Percentiles rank a stretch among this genome's conserved stretches.
Conservation (phyloP, 2,888 invertebrate species). For the Thysanoteuthis rhombus region DNA sequence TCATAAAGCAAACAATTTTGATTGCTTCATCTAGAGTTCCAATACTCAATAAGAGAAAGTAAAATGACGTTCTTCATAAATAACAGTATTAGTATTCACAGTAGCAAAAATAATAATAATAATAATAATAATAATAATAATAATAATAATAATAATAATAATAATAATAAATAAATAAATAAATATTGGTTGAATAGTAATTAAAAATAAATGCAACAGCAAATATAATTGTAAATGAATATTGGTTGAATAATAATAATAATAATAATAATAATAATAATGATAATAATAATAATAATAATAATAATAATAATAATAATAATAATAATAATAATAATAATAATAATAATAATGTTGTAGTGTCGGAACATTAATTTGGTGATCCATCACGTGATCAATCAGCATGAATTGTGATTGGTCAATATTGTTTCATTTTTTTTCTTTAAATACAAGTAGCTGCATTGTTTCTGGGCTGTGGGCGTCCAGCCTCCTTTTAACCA, state of each 20-base stretch:
- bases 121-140: too few species aligned
- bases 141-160: too few species aligned
- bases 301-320: constrained; percentile 1
- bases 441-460: background rate
- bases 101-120: too few species aligned
- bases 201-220: too few species aligned
- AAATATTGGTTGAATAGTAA: too few species aligned
- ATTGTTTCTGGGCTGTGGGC: constrained; percentile 12
- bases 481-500: background rate
- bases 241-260: too few species aligned
- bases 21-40: background rate
- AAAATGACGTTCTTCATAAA: background rate
- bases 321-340: background rate
- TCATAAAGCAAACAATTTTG: background rate
- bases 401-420: background rate
- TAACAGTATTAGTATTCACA: background rate
- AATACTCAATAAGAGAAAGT: background rate
- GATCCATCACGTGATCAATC: background rate
- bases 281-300: background rate
- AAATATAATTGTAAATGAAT: too few species aligned
- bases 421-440: background rate
- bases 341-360: background rate
- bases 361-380: background rate
- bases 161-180: too few species aligned
- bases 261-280: background rate